Base-by-base conservation (phyloP, 2,113 vertebrate species). In the Tachuris rubrigastra region DNA sequence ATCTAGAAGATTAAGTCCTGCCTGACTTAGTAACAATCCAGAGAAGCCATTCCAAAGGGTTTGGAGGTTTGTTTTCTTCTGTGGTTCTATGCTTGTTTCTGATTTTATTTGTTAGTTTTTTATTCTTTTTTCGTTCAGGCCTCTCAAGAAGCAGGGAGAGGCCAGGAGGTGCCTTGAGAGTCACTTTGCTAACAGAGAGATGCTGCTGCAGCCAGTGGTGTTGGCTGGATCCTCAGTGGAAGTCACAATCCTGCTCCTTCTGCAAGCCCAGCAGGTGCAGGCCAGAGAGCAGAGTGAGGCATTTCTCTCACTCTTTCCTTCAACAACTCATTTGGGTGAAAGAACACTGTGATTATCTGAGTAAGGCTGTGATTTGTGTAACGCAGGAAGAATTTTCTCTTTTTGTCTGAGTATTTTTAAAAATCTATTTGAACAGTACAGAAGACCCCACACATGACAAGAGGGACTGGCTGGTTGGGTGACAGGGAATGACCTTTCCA, bases 1-100 rank as follows among this genome's bases (percentile, higher is more conserved):
- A 71, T 74, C 27, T 19, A 55, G 79, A 94, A 92, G 93, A 97
- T 96, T 97, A 97, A 95, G 92, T 72, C 90, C 39, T 86, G 83
- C 39, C 75, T 67, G 86, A 50, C 93, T 87, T 87, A 73, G 60
- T 59, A 84, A 92, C 95, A 95, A 96, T 93, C 85, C 92, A 62
- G 58, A 75, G n/a, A 92, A 97, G 62, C 33, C 85, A 78, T 96
- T 96, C 84, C 41, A 55, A 31, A 10, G 30, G 8, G 12, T 19
- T 47, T 91, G 44, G 27, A 60, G 16, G 28, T 49, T 83, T 82
- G 18, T 30, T 97, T 95, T 96, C 65, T 95, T 93, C 50, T 21
- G 85, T 79, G 79, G 12, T 22, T 80, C 10, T 71, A n/a, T 46
- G 65, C 28, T 75, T 15, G 3, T 53, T 76, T 81, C 46, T 75